Evolutionary conservation across 2,113 vertebrate genomes (phyloP).

Genomic region (Spea bombifrons): DNA sequence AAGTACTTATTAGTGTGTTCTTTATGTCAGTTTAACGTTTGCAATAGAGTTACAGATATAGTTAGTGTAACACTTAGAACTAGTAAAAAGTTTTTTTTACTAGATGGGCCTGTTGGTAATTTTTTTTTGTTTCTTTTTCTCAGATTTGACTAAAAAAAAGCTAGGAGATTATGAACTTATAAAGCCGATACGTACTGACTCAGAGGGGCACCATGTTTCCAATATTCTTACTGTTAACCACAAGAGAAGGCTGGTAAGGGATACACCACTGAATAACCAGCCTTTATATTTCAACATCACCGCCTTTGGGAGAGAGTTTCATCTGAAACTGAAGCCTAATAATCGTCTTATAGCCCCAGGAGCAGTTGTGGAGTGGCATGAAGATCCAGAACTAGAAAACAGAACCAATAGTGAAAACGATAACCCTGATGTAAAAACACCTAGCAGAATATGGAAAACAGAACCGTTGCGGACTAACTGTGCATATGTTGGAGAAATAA

Average conservation of each 20-base stretch:
- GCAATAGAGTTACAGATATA: too few species aligned
- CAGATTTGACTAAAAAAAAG: constrained; percentile 67
- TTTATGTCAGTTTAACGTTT: too few species aligned
- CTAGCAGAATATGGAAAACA: constrained; percentile 67
- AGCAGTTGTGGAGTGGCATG: constrained; percentile 88
- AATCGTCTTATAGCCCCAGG: constrained; percentile 76
- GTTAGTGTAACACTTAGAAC: too few species aligned
- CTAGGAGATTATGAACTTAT: constrained; percentile 81
- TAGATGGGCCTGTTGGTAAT: background rate
- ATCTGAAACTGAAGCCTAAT: constrained; percentile 84
- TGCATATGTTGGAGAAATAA: constrained; percentile 89
- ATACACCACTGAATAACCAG: constrained; percentile 53
- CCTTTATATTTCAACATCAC: constrained; percentile 88
- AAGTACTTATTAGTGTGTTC: too few species aligned
- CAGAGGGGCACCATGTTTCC: constrained; percentile 84
- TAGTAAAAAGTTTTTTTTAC: too few species aligned
- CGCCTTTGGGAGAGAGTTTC: constrained; percentile 89
- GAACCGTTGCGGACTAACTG: constrained; percentile 86
- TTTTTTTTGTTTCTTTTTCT: constrained; percentile 36
- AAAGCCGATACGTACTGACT: constrained; percentile 83
- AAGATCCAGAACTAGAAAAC: constrained; percentile 56
- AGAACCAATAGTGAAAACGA: constrained; percentile 2
- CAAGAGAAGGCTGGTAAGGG: constrained; percentile 78
- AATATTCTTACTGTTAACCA: constrained; percentile 80
- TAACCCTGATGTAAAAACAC: constrained; percentile 21